phyloP scores from a whole-genome alignment of 2,888 invertebrate species.

The Acleris emargana region DNA sequence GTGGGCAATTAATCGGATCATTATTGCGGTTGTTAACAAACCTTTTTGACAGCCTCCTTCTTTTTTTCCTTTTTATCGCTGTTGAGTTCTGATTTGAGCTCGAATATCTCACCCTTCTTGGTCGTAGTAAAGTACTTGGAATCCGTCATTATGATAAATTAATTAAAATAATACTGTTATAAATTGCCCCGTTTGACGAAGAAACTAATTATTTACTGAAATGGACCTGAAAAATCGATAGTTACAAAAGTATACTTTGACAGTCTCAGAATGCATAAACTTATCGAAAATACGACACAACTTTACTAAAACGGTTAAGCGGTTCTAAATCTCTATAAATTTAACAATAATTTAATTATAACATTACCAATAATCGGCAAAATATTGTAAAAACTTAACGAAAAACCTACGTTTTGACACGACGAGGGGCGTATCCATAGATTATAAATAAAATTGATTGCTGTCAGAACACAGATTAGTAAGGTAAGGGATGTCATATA shows the following conservation, averaged over 20 bases:
- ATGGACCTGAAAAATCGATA: conserved; percentile 61
- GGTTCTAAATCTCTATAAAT: not conserved
- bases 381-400: conserved; percentile 21
- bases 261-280: conserved; percentile 7
- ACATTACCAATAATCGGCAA: conserved; percentile 11
- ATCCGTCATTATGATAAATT: conserved; percentile 92
- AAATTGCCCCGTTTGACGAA: conserved; percentile 23
- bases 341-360: not conserved
- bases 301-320: not conserved
- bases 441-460: conserved; percentile 18
- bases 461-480: not conserved
- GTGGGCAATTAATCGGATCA: no score
- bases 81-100: conserved; percentile 98
- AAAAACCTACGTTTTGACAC: conserved; percentile 51
- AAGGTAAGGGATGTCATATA: no score
- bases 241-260: conserved; percentile 36
- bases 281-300: not conserved
- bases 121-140: conserved; percentile 99
- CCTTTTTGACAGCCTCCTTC: conserved; percentile 99
- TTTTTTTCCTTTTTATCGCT: conserved; percentile 99
- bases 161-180: conserved; percentile 25
- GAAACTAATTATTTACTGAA: conserved; percentile 41
- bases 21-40: conserved; percentile 60
- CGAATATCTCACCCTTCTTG: conserved; percentile 99
- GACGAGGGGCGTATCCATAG: conserved; percentile 55